Base-by-base conservation (phyloP, 1,140 invertebrate genomes). In the Pseudoatta argentina region DNA sequence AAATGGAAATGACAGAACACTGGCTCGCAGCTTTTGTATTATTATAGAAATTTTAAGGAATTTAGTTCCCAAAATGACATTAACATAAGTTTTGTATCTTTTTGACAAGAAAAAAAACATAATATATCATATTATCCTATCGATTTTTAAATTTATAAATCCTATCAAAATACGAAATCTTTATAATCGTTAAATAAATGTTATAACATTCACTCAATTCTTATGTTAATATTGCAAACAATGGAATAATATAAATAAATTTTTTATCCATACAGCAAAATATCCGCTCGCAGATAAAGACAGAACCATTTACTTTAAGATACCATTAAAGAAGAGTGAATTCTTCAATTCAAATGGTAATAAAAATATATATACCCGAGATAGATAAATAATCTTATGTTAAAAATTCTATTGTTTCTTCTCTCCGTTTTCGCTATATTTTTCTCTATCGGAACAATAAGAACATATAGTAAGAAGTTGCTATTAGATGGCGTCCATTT, bases 341-440 rank as follows among this genome's bases (percentile, higher is more conserved):
- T 57, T 86, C 61, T 75, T 71, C 16, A 66, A 78, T 75, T 71
- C 12, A 66, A 78, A 81, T 5, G 39, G 12, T 10, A 63, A 71
- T 63, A 86, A 86, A 88, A 75, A 77, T 69, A 69, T 85, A 77
- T 18, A 77, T 18, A 55, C 14, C 16, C 34, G 16, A 24, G 12
- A 12, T 71, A 59, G 27, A 78, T 57, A 30, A 89, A 69, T 48
- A 75, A 88, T 88, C 86, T 88, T 88, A 78, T 79, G 69, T 34
- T 34, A 34, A 44, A 86, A 53, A 44, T 86, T 88, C 79, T 85
- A 79, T 53, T 73, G 55, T 30, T 1, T 30, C 66, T 27, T 76
- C 61, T 61, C 16, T 34, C 14, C 10, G 16, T n/a, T 77, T 76
- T 24, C 27, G 57, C 30, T 64, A 44, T 34, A 27, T 64, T 51